A percentile compares a stretch with the other conserved stretches of the same genome.
phyloP scores from a whole-genome alignment of 2,797 vertebrate species.

The Poeciliopsis presidionis region DNA sequence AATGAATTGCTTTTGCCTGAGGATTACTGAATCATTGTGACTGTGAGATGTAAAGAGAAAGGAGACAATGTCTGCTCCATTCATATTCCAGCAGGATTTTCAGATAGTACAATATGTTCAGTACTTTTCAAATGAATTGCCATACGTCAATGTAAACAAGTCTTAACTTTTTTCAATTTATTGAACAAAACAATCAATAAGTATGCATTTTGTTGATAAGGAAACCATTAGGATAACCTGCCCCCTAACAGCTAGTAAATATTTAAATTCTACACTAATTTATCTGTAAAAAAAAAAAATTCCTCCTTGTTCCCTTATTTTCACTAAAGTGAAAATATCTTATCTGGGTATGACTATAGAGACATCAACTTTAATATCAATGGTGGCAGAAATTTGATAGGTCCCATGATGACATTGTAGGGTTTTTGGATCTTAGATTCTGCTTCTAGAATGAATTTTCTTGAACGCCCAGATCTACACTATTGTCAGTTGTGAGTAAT shows the following conservation, averaged over 20 bases:
- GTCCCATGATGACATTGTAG: neutral
- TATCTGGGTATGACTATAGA: neutral
- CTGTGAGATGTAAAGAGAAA: slow-evolving; percentile 6
- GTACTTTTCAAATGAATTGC: neutral
- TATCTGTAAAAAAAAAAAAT: neutral
- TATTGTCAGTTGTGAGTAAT: neutral
- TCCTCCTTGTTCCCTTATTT: neutral
- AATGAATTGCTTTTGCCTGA: slow-evolving; percentile 11
- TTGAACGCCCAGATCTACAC: neutral
- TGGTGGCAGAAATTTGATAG: neutral
- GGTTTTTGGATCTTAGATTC: neutral
- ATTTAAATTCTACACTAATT: neutral
- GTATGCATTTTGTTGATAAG: neutral
- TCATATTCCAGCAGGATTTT: slow-evolving; percentile 2
- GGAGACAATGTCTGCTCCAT: neutral
- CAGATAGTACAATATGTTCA: neutral
- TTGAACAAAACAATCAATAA: neutral
- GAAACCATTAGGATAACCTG: neutral
- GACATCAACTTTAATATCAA: neutral
- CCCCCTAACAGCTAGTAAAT: neutral
- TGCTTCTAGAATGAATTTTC: neutral
- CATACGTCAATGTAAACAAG: neutral
- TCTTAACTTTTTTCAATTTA: neutral
- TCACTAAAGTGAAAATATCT: neutral
- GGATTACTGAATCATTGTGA: slow-evolving; percentile 7